phyloP scores from a whole-genome alignment of 2,888 invertebrate species.

The Epistrophe eligans region DNA sequence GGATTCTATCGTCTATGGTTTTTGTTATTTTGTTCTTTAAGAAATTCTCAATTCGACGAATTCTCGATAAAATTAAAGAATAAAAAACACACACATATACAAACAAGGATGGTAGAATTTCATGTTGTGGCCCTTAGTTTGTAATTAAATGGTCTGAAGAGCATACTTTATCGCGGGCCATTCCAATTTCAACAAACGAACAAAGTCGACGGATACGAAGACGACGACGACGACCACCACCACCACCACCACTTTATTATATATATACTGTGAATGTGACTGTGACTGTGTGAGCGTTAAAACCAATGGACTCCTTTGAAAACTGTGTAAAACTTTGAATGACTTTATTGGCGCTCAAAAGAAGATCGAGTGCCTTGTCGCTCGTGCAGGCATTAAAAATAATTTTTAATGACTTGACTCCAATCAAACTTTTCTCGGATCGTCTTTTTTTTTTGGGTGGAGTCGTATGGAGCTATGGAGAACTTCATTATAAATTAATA shows the following conservation, averaged over 20 bases:
- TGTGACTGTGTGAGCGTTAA: slow-evolving; percentile 23
- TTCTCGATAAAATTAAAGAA: slow-evolving; percentile 12
- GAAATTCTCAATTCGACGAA: slow-evolving; percentile 18
- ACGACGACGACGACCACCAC: neutral
- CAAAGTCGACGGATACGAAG: neutral
- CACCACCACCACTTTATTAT: neutral
- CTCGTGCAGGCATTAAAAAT: slow-evolving; percentile 46
- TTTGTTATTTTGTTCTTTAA: neutral
- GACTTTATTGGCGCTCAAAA: slow-evolving; percentile 54
- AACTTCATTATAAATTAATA: slow-evolving; percentile 56
- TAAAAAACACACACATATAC: slow-evolving; percentile 2
- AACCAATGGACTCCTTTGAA: slow-evolving; percentile 41
- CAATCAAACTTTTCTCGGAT: slow-evolving; percentile 26
- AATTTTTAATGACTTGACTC: slow-evolving; percentile 51
- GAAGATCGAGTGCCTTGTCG: slow-evolving; percentile 25
- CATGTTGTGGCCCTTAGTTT: slow-evolving; percentile 35
- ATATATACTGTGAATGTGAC: neutral
- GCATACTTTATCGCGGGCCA: slow-evolving; percentile 55
- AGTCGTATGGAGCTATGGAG: neutral
- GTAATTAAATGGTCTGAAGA: slow-evolving; percentile 66
- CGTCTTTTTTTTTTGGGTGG: neutral
- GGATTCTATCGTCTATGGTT: neutral
- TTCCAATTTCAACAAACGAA: slow-evolving; percentile 13
- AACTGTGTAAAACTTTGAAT: slow-evolving; percentile 55
- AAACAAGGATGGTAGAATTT: slow-evolving; percentile 38